These are phyloP conservation scores for Picus viridis DNA, from an alignment of 2,797 vertebrate genomes.

Conservation along the genomic window DNA sequence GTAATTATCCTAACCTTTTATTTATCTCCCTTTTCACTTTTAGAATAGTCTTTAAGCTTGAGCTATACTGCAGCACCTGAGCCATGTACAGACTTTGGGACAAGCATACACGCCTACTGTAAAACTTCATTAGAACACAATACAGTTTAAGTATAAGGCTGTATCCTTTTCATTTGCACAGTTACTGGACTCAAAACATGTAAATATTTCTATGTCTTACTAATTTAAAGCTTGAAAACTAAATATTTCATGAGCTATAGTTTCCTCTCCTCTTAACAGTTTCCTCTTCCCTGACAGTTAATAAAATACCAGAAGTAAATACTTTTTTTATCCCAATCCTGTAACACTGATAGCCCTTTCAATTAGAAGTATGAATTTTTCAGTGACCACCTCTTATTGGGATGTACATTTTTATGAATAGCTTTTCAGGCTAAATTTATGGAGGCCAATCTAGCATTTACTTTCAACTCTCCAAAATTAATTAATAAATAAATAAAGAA, in stretches of 20 bases:
- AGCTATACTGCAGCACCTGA: neutral
- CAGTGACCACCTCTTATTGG: accelerated
- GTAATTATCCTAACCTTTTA: neutral
- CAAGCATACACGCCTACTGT: neutral
- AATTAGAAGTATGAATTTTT: neutral
- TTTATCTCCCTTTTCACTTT: neutral
- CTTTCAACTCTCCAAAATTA: neutral
- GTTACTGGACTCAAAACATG: neutral
- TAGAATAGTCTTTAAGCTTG: neutral
- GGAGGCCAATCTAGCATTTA: neutral
- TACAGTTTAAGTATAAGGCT: neutral
- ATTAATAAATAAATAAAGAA: no score
- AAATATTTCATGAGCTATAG: neutral
- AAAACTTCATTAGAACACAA: neutral
- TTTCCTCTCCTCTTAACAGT: no score
- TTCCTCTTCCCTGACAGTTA: neutral
- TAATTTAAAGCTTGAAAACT: neutral
- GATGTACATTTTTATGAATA: neutral
- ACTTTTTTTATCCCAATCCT: neutral
- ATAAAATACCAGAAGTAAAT: neutral
- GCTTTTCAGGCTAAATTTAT: neutral
- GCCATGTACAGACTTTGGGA: neutral
- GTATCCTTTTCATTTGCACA: neutral
- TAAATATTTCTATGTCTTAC: neutral
- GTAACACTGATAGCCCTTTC: neutral